Evolutionary conservation across 2,888 invertebrate species (phyloP).

Genomic region (Micoletzkya japonica): DNA sequence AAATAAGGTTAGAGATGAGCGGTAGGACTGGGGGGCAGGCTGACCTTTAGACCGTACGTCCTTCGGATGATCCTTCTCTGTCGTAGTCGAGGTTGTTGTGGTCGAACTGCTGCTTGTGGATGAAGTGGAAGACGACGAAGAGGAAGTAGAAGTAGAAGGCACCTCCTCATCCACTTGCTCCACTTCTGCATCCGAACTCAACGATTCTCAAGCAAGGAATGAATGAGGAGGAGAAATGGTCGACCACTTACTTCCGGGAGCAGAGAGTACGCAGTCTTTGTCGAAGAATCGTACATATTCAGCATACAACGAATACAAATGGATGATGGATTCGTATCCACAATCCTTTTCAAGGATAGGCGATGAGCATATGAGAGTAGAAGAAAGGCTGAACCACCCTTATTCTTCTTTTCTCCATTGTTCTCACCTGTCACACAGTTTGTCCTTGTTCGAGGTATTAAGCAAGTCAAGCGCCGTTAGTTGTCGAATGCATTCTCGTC

Average conservation of each 20-base stretch:
- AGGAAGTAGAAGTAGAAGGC: slow-evolving; percentile 4
- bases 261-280: slow-evolving; percentile 11
- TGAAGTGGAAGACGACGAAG: background rate
- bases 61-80: no score
- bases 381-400: slow-evolving; percentile 40
- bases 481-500: slow-evolving; percentile 48
- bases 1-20: no score
- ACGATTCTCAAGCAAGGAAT: background rate
- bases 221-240: background rate
- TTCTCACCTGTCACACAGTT: slow-evolving; percentile 47
- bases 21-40: no score
- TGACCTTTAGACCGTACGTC: no score
- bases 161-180: slow-evolving; percentile 16
- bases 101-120: background rate
- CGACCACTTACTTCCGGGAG: background rate
- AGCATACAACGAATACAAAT: slow-evolving; percentile 43
- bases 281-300: slow-evolving; percentile 23
- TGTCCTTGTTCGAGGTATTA: slow-evolving; percentile 41
- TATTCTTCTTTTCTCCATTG: background rate
- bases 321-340: slow-evolving; percentile 58
- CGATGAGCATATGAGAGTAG: slow-evolving; percentile 46
- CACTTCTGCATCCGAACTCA: background rate
- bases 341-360: slow-evolving; percentile 44
- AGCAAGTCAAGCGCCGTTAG: slow-evolving; percentile 49
- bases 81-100: no score